Percentiles rank a stretch among this genome's conserved stretches.
phyloP scores from a whole-genome alignment of 2,888 invertebrate species.

The Heliconius ethilla region DNA sequence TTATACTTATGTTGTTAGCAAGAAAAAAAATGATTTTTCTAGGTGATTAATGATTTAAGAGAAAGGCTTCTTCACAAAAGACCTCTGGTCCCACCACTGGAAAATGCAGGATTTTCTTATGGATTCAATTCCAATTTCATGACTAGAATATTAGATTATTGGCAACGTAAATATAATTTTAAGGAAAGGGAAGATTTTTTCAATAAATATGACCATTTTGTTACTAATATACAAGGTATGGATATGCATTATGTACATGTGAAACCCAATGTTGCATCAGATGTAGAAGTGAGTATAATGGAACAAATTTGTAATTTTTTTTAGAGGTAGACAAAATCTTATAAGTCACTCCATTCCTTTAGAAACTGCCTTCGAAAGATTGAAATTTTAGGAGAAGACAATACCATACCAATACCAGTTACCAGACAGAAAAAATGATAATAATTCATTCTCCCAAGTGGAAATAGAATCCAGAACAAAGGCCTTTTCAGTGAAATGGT shows the following conservation, averaged over 20 bases:
- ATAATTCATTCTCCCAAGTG: too few species aligned
- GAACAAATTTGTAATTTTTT: not conserved
- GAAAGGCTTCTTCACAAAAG: slow-evolving; percentile 78
- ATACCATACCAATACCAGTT: too few species aligned
- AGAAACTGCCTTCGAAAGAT: too few species aligned
- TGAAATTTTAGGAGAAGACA: too few species aligned
- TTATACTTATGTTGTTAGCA: too few species aligned
- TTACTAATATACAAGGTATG: slow-evolving; percentile 87
- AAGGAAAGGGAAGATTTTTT: slow-evolving; percentile 84
- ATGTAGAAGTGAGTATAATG: slow-evolving; percentile 56
- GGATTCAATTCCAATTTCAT: slow-evolving; percentile 89
- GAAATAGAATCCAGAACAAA: too few species aligned
- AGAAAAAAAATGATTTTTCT: slow-evolving; percentile 46
- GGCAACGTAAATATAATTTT: slow-evolving; percentile 88
- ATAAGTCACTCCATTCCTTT: too few species aligned
- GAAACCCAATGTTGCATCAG: slow-evolving; percentile 73
- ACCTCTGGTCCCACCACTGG: slow-evolving; percentile 81
- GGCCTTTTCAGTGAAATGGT: too few species aligned
- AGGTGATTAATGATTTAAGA: slow-evolving; percentile 79
- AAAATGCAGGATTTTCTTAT: slow-evolving; percentile 87
- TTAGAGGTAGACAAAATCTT: slow-evolving; percentile 51
- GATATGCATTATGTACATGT: slow-evolving; percentile 89
- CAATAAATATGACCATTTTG: slow-evolving; percentile 89
- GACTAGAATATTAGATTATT: slow-evolving; percentile 86
- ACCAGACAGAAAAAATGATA: too few species aligned